Percentiles rank a stretch among this genome's conserved stretches.
phyloP scores from a whole-genome alignment of 2,797 vertebrate genomes.

The Peromyscus attwateri region DNA sequence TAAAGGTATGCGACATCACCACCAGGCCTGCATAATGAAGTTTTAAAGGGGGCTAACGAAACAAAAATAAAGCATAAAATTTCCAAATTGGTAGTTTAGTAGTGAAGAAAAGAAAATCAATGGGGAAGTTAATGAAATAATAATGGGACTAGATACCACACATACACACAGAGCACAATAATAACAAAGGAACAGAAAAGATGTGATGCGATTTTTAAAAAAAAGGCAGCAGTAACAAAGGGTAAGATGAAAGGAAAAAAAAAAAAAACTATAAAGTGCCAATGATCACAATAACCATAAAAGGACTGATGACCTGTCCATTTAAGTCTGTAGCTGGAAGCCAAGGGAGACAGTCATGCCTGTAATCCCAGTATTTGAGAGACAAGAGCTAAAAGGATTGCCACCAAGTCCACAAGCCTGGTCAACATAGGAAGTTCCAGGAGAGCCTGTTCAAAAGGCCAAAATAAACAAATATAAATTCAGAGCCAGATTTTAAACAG shows the following conservation, averaged over 20 bases:
- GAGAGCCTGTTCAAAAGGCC: not conserved
- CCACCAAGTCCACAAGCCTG: not conserved
- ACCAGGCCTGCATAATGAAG: not conserved
- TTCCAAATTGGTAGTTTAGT: constrained; percentile 16
- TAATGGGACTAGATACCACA: not conserved
- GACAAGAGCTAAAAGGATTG: not conserved
- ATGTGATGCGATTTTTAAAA: not conserved
- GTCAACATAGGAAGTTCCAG: not conserved
- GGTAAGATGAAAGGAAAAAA: not conserved
- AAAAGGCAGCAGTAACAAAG: not conserved
- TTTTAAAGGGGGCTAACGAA: not conserved
- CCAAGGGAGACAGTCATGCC: not conserved
- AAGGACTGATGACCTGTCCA: not conserved
- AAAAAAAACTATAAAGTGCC: not conserved
- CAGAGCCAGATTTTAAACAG: not conserved
- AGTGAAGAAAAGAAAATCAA: constrained; percentile 17
- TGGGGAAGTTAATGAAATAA: not conserved
- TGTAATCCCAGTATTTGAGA: not conserved
- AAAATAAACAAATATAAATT: not conserved
- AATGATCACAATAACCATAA: constrained; percentile 1
- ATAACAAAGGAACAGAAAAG: not conserved
- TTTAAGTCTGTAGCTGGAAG: not conserved
- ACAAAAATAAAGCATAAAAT: not conserved
- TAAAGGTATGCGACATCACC: not conserved
- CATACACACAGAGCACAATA: not conserved